Evolutionary conservation across 1,140 invertebrate genomes (phyloP).

Genomic region (Arion vulgaris): DNA sequence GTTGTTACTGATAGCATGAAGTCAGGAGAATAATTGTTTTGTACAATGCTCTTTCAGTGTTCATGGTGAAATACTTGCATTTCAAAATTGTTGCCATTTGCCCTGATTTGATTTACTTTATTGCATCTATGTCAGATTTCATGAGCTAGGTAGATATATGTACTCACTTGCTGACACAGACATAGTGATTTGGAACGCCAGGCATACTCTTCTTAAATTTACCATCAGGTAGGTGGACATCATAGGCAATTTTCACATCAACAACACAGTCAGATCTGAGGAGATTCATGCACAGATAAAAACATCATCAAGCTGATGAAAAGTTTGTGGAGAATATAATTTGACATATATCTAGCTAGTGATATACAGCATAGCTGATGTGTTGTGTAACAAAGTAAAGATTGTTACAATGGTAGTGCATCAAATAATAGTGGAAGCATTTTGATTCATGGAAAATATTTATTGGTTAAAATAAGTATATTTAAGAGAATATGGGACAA

Average conservation of each 20-base stretch:
- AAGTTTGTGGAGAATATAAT: background rate
- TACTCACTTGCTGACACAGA: conserved; percentile 61
- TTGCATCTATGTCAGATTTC: no score
- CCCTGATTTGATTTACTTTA: no score
- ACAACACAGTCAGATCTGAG: conserved; percentile 14
- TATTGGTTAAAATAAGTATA: no score
- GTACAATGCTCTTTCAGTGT: no score
- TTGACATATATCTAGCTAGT: background rate
- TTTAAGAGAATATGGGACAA: no score
- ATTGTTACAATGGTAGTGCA: no score
- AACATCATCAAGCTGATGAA: background rate
- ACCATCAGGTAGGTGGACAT: conserved; percentile 62
- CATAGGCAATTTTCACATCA: conserved; percentile 47
- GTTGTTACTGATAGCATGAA: no score
- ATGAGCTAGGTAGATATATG: background rate
- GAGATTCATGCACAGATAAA: background rate
- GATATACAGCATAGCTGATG: background rate
- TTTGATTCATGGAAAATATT: no score
- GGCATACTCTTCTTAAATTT: conserved; percentile 64
- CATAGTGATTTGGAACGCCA: conserved; percentile 59
- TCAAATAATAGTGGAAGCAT: no score
- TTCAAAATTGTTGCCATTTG: no score
- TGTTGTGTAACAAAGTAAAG: background rate
- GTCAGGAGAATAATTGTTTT: no score
- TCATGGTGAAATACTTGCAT: no score